Percentiles rank a stretch among this genome's conserved stretches.
These are phyloP conservation scores for Acanthis flammea DNA, from an alignment of 2,797 vertebrate species.

Conservation along the genomic window DNA sequence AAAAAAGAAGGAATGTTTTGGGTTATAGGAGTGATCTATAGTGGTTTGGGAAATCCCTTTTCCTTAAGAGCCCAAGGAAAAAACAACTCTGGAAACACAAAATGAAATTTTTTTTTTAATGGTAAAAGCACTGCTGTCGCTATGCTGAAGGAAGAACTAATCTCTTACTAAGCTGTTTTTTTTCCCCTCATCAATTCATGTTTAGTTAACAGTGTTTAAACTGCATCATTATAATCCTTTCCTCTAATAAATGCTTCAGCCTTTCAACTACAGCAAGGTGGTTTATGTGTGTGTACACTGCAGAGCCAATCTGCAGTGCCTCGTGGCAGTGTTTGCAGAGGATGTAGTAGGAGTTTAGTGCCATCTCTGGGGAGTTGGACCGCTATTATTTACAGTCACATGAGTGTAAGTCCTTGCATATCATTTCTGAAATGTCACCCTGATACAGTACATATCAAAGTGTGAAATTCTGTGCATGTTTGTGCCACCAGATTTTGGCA, in stretches of 20 bases:
- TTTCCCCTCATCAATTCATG: not conserved
- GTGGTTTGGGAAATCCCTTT: not conserved
- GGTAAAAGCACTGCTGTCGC: not conserved
- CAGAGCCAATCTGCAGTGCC: slow-evolving; percentile 1
- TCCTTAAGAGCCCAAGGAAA: not conserved
- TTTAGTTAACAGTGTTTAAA: slow-evolving; percentile 40
- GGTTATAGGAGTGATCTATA: not conserved
- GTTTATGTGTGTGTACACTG: slow-evolving; percentile 17
- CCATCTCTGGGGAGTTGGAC: not conserved
- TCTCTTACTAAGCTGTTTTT: not conserved
- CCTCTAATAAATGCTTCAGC: slow-evolving; percentile 7
- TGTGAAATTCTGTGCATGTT: slow-evolving; percentile 18
- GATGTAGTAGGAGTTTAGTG: slow-evolving; percentile 13
- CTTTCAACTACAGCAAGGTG: not conserved
- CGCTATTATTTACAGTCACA: slow-evolving; percentile 26
- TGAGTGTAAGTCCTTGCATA: not conserved
- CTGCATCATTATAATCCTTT: not conserved
- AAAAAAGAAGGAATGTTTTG: not conserved
- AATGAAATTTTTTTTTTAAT: not conserved
- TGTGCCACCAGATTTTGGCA: not conserved
- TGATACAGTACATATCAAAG: not conserved
- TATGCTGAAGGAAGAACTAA: not conserved
- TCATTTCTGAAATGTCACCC: slow-evolving; percentile 43
- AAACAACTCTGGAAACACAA: not conserved
- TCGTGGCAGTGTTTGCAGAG: slow-evolving; percentile 36